Evolutionary conservation across 1,140 invertebrate genomes (phyloP).

Genomic region (Pseudomyrmex concolor): DNA sequence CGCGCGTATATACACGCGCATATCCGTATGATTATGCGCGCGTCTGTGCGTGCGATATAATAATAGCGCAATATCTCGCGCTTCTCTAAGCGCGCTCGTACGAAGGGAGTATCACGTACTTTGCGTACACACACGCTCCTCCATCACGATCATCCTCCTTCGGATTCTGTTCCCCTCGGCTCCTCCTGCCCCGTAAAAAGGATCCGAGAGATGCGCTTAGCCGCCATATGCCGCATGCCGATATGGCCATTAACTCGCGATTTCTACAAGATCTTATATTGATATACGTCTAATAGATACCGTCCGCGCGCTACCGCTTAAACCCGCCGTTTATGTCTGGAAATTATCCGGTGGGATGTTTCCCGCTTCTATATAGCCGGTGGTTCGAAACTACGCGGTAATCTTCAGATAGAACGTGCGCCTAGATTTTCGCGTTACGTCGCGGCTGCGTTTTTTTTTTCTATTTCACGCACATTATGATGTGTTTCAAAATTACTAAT

Average conservation of each 20-base stretch:
- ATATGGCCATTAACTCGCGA: constrained; percentile 77
- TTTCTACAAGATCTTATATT: constrained; percentile 80
- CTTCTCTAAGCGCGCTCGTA: constrained; percentile 72
- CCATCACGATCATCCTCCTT: constrained; percentile 70
- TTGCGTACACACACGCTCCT: constrained; percentile 35
- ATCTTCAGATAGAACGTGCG: neutral
- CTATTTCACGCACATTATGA: too few species aligned
- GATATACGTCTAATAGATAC: constrained; percentile 80
- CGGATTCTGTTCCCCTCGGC: constrained; percentile 37
- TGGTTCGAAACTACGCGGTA: neutral
- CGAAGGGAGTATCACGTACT: constrained; percentile 64
- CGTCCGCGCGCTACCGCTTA: constrained; percentile 73
- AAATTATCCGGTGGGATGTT: constrained; percentile 70
- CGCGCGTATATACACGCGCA: neutral
- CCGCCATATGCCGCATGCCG: constrained; percentile 75
- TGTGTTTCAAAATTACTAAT: too few species aligned
- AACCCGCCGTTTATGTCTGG: constrained; percentile 61
- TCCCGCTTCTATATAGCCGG: neutral
- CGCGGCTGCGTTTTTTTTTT: too few species aligned
- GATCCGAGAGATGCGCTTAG: constrained; percentile 56
- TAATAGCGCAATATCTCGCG: constrained; percentile 68
- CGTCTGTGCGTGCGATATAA: constrained; percentile 66
- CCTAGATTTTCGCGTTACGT: too few species aligned
- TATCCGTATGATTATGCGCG: constrained; percentile 51
- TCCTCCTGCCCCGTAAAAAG: constrained; percentile 35